phyloP scores from a whole-genome alignment of 2,113 vertebrate species.

The Dicrurus megarhynchus region DNA sequence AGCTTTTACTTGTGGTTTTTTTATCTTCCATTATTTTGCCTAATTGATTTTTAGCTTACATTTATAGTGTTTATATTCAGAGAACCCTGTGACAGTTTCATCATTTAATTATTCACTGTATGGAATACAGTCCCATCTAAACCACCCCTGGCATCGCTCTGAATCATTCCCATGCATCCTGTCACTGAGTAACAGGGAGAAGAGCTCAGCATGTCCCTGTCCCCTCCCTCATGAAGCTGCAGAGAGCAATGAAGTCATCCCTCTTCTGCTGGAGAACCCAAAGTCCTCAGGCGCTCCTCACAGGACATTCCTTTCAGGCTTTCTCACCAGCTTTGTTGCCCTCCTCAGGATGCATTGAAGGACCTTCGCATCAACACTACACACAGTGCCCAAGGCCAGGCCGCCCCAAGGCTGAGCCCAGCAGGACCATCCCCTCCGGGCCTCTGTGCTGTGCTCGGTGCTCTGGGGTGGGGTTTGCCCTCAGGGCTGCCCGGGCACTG shows the following conservation, averaged over 20 bases:
- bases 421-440: rapidly evolving
- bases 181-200: background rate
- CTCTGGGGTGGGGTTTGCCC: background rate
- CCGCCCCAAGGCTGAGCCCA: background rate
- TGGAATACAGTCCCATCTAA: background rate
- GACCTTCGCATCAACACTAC: background rate
- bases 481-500: background rate
- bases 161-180: background rate
- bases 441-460: rapidly evolving
- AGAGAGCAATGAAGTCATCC: background rate
- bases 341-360: background rate
- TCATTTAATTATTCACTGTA: background rate
- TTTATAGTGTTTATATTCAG: background rate
- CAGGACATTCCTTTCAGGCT: background rate
- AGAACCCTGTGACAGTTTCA: background rate
- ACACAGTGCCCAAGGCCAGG: too few species aligned
- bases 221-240: background rate
- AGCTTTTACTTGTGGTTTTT: background rate
- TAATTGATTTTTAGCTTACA: background rate
- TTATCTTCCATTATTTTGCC: background rate
- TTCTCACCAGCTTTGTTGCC: background rate
- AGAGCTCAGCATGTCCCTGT: background rate
- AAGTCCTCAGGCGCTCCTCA: background rate
- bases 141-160: background rate
- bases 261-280: background rate